phyloP scores from a whole-genome alignment of 37 sponge, comb jelly and placozoan species.

The Ianthella basta region DNA sequence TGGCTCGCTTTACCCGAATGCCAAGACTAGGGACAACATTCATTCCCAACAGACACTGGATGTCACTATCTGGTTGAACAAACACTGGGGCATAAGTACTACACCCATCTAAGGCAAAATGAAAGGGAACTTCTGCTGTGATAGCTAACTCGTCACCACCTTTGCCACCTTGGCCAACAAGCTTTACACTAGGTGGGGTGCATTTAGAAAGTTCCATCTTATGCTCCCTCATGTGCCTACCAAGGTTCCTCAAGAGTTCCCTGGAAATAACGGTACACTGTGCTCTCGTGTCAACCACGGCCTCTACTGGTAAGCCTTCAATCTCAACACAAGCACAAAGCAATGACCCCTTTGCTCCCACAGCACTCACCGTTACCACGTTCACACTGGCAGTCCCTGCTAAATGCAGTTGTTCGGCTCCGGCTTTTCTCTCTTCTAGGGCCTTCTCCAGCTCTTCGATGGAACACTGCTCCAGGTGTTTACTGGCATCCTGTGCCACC shows the following conservation, averaged over 20 bases:
- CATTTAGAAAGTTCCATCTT: too few relatives aligned
- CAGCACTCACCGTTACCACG: too few relatives aligned
- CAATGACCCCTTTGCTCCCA: slow-evolving; percentile 19
- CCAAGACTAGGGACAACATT: slow-evolving; percentile 24
- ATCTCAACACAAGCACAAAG: background rate
- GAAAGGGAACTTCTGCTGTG: slow-evolving; percentile 29
- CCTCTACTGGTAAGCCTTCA: slow-evolving; percentile 8
- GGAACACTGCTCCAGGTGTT: background rate
- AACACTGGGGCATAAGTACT: slow-evolving; percentile 12
- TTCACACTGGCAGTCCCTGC: too few relatives aligned
- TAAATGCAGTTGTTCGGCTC: background rate
- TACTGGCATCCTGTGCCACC: too few relatives aligned
- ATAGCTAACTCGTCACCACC: slow-evolving; percentile 23
- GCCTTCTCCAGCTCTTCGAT: slow-evolving; percentile 27
- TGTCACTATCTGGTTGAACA: slow-evolving; percentile 35
- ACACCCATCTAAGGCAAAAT: background rate
- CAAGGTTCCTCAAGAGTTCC: background rate
- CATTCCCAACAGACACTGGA: slow-evolving; percentile 24
- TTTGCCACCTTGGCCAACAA: background rate
- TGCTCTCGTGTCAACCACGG: slow-evolving; percentile 32
- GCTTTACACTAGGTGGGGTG: too few relatives aligned
- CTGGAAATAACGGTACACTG: slow-evolving; percentile 34
- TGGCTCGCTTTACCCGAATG: background rate
- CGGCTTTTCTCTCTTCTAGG: background rate
- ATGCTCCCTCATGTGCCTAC: background rate